Evolutionary conservation across 2,797 vertebrate species (phyloP), one percentile per base, ranked within the genome.

Genomic region (Tadarida brasiliensis): DNA sequence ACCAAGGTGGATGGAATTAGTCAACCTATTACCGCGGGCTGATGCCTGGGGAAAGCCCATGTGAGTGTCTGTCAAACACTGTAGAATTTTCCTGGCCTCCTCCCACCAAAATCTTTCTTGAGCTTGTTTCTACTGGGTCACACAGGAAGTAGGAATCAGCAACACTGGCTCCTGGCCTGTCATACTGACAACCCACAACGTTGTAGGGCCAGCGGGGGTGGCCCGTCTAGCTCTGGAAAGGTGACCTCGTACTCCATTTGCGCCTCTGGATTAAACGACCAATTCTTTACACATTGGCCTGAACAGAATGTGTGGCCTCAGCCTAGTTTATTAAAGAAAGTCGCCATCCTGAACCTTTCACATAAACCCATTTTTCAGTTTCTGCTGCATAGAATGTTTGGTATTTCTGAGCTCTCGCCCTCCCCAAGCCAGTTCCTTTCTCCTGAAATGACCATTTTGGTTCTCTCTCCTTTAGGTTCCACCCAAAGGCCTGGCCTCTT

Each of bases 31-130:
- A n/a, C 68, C 26, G 1, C 57, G 30, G 1, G 1, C 19, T 1
- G 0, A 2, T 10, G 86, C 76, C 85, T 61, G 95, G 97, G 97
- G 97, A 97, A 97, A 97, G 96, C 94, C 97, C 94, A 0, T 9
- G 47, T 78, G 57, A 68, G 56, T 16, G 14, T 88, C 63, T 85
- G 44, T 78, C 39, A 47, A 83, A 85, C 22, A 14, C 73, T 35
- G 35, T 84, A 3, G 33, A 70, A 70, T 57, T 95, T 96, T 93
- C 83, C 96, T 94, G 51, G 51, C 74, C 77, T 77, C 95, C 95
- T 95, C 81, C 35, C 57, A 88, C 90, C 76, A 63, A 65, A 90
- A 91, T 77, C 89, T 93, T 67, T 96, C 85, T 61, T 73, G 49
- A 14, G 49, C 15, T 49, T 44, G 2, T 77, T 85, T 82, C 90